A percentile compares a stretch with the other conserved stretches of the same genome.
Conservation (phyloP, 2,888 invertebrate genomes). For the Brenthis ino region DNA sequence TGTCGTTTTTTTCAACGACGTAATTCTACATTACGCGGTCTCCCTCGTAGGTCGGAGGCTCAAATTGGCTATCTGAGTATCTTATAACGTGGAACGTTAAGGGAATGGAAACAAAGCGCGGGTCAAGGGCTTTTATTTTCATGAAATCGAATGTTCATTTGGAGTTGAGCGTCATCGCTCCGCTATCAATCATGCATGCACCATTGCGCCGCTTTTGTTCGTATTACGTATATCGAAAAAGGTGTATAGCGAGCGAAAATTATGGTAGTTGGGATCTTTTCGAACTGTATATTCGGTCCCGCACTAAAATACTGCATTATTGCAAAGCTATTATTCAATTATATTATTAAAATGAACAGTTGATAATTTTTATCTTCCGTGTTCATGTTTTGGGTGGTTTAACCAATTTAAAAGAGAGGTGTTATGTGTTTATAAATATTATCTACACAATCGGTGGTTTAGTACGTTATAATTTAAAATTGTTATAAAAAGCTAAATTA, state of each 20-base stretch:
- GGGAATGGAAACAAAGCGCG: slow-evolving; percentile 43
- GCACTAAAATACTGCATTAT: slow-evolving; percentile 47
- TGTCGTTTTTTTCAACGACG: slow-evolving; percentile 66
- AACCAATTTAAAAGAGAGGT: too few species aligned
- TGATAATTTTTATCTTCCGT: slow-evolving; percentile 25
- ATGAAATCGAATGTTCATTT: slow-evolving; percentile 64
- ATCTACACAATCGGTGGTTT: too few species aligned
- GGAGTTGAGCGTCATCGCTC: slow-evolving; percentile 61
- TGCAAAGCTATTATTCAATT: slow-evolving; percentile 69
- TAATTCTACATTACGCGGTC: slow-evolving; percentile 61
- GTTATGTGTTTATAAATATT: too few species aligned
- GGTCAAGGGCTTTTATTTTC: slow-evolving; percentile 74
- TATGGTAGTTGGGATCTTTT: slow-evolving; percentile 73
- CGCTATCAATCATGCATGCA: slow-evolving; percentile 81
- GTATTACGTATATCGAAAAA: slow-evolving; percentile 78
- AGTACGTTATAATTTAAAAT: too few species aligned
- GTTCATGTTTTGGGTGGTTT: background rate
- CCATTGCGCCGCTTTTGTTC: slow-evolving; percentile 80
- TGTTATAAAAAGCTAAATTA: background rate
- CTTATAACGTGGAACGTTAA: slow-evolving; percentile 34
- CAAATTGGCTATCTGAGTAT: slow-evolving; percentile 58
- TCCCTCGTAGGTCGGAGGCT: slow-evolving; percentile 50
- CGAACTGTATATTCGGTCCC: slow-evolving; percentile 34
- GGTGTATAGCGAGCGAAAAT: slow-evolving; percentile 69
- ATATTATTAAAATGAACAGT: slow-evolving; percentile 65